Evolutionary conservation across 2,797 vertebrate genomes (phyloP).

Genomic region (Apogon hyalosoma): DNA sequence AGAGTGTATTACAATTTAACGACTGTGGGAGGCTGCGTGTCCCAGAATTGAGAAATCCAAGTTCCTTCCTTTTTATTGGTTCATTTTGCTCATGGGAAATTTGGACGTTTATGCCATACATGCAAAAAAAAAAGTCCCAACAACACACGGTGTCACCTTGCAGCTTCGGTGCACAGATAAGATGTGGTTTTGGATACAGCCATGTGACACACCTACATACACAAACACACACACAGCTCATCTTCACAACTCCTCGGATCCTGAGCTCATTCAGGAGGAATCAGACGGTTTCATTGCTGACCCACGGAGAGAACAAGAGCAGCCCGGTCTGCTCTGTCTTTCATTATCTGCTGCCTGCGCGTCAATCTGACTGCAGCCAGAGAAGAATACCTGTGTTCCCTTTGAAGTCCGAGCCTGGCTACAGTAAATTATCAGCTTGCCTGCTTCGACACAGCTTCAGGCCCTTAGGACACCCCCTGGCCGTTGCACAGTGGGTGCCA

Average conservation of each 20-base stretch:
- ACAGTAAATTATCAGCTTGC: constrained; percentile 72
- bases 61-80: no score
- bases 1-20: no score
- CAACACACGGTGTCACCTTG: constrained; percentile 3
- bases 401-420: constrained; percentile 72
- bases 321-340: constrained; percentile 62
- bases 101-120: no score
- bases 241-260: constrained; percentile 34
- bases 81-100: no score
- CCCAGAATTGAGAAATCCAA: no score
- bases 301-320: constrained; percentile 41
- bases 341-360: constrained; percentile 73
- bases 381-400: constrained; percentile 73
- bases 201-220: constrained; percentile 1
- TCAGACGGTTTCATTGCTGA: constrained; percentile 56
- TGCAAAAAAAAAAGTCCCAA: constrained; percentile 3
- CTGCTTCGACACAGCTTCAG: constrained; percentile 50
- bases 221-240: not conserved
- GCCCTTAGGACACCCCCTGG: constrained; percentile 63
- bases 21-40: no score
- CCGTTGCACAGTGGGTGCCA: constrained; percentile 56
- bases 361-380: constrained; percentile 68
- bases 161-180: constrained; percentile 1
- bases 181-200: constrained; percentile 18
- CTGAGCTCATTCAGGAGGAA: constrained; percentile 55